Base-by-base conservation (phyloP, 1,140 invertebrate species). In the Drosophila sulfurigaster region DNA sequence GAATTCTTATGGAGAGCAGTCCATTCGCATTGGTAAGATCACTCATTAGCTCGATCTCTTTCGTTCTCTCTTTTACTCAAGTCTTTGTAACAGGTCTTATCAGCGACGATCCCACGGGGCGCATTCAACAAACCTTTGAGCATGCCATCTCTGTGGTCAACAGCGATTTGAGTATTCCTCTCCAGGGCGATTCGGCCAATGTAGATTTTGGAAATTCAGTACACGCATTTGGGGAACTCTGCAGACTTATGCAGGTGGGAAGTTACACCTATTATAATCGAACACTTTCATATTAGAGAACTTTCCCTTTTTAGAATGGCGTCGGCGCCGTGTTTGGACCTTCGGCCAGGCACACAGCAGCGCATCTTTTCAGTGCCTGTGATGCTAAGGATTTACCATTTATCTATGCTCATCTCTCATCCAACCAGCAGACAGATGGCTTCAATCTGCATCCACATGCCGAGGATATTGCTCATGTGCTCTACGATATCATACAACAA, bases 311-410 rank as follows among this genome's bases (percentile, higher is more conserved):
- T 15, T 71, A 95, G 94, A 92, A 92, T 10, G 96, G 96, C 15
- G 93, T 97, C 2, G 95, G 95, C 6, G 97, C 94, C 2, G 93
- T 99, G 63, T 96, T 99, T 93, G 98, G 97, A 6, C 97, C 98
- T 0, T 94, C 95, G 56, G 94, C 95, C 13, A 93, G 92, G 70
- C 83, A 93, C 8, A 94, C 95, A 0, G 94, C 96, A 0, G 92
- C 94, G 13, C 96, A 97, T 91, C 94, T 98, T n/a, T 96, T 98
- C 86, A 96, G 96, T 5, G 95, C 98, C 15, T 97, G 97, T 75
- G 97, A 98, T 91, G 94, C 94, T 13, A 95, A 98, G 80, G 97
- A 98, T 93, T 95, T 99, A 38, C 98, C 98, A 0, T 97, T 98
- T 85, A 94, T 99, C 35, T 94, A 96, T 78, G 95, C 95, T 0